These are phyloP conservation scores for Achatina immaculata DNA, from an alignment of 1,140 invertebrate genomes.

Conservation along the genomic window DNA sequence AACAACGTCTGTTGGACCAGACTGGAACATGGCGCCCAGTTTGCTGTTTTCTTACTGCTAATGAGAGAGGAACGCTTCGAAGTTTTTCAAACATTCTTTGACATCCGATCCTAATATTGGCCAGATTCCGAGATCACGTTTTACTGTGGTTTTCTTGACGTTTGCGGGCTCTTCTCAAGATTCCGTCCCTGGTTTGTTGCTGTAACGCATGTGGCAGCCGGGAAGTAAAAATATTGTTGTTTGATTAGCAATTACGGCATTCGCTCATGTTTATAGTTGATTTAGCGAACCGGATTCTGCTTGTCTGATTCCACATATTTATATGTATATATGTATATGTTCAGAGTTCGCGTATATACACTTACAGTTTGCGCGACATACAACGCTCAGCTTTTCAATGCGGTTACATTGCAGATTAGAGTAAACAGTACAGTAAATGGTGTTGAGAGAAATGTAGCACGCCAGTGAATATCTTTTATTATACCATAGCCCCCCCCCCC, in stretches of 20 bases:
- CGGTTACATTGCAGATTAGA: no score
- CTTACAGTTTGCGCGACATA: no score
- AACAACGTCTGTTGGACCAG: conserved; percentile 2
- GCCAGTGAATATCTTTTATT: no score
- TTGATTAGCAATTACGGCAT: conserved; percentile 1
- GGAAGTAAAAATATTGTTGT: background rate
- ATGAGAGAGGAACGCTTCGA: conserved; percentile 24
- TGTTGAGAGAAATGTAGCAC: no score
- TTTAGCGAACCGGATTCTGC: no score
- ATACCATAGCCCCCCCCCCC: no score
- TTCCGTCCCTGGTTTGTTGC: background rate
- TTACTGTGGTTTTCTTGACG: background rate
- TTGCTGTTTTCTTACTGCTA: conserved; percentile 27
- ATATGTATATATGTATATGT: no score
- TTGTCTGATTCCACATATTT: no score
- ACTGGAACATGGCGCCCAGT: conserved; percentile 4
- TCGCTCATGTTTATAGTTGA: background rate
- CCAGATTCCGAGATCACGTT: conserved; percentile 14
- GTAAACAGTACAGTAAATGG: no score
- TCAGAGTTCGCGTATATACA: no score
- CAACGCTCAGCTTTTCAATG: no score
- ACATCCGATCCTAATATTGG: conserved; percentile 32
- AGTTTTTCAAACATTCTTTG: conserved; percentile 18
- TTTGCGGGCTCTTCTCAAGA: background rate
- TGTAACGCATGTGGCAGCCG: background rate